Evolutionary conservation across 2,113 vertebrate species (phyloP).

Genomic region (Phyllopteryx taeniolatus): DNA sequence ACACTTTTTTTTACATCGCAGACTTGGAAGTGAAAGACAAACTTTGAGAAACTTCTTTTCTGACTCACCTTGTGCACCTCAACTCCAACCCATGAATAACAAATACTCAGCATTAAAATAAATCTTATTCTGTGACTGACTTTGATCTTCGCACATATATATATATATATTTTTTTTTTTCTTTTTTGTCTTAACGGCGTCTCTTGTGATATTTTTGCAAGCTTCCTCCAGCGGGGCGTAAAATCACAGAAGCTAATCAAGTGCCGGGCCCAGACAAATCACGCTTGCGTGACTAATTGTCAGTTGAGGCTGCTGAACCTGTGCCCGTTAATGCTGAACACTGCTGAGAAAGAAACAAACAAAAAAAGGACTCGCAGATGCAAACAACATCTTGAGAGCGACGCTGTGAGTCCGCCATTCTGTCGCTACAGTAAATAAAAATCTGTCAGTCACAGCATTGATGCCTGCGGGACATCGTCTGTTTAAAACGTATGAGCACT

Average conservation of each 20-base stretch:
- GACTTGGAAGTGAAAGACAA: not conserved
- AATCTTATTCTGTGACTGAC: not conserved
- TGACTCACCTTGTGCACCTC: slow-evolving; percentile 1
- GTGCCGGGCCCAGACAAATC: slow-evolving; percentile 30
- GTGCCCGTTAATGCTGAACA: slow-evolving; percentile 18
- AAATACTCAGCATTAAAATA: not conserved
- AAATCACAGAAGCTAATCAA: slow-evolving; percentile 48
- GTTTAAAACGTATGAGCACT: slow-evolving; percentile 3
- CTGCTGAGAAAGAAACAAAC: slow-evolving; percentile 5
- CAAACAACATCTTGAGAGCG: slow-evolving; percentile 19
- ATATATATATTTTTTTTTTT: not conserved
- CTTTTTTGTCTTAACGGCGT: slow-evolving; percentile 9
- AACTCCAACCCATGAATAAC: slow-evolving; percentile 2
- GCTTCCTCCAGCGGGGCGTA: slow-evolving; percentile 7
- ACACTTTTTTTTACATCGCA: slow-evolving; percentile 5
- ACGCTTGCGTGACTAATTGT: slow-evolving; percentile 55
- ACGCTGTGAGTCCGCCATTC: slow-evolving; percentile 9
- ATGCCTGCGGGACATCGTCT: not conserved
- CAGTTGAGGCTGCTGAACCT: slow-evolving; percentile 30
- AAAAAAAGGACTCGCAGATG: not conserved
- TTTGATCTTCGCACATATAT: slow-evolving; percentile 1
- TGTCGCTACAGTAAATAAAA: slow-evolving; percentile 5
- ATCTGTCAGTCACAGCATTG: slow-evolving; percentile 30
- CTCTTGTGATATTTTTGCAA: slow-evolving; percentile 18
- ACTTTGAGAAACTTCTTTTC: not conserved